A percentile compares a stretch with the other conserved stretches of the same genome.
Conservation (phyloP, 1,140 invertebrate species). For the Carcinoscorpius rotundicauda region DNA sequence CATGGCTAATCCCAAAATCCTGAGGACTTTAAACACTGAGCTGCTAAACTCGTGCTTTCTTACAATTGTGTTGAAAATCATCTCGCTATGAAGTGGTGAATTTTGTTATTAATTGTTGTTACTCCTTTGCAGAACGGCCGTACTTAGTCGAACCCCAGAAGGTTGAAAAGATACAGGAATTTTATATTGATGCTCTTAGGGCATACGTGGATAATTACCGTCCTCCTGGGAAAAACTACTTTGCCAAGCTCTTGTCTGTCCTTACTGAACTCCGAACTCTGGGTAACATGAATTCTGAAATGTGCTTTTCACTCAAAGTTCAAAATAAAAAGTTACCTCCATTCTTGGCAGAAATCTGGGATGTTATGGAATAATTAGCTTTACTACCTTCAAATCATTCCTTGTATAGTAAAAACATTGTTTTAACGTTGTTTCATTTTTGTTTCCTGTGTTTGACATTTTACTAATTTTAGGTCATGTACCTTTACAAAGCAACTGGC, state of each 20-base stretch:
- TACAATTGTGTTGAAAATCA: no score
- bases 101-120: no score
- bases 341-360: constrained; percentile 92
- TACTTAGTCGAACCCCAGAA: constrained; percentile 73
- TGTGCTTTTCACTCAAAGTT: constrained; percentile 88
- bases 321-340: constrained; percentile 88
- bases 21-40: no score
- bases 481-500: no score
- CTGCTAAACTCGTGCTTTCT: no score
- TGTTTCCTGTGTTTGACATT: constrained; percentile 1
- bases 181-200: constrained; percentile 77
- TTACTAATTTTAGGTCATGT: constrained; percentile 23
- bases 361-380: constrained; percentile 42
- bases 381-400: background rate
- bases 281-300: constrained; percentile 90
- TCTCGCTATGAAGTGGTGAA: no score
- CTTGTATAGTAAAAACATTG: background rate
- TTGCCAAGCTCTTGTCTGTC: constrained; percentile 82
- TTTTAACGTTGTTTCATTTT: background rate
- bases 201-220: constrained; percentile 69
- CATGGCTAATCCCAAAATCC: no score
- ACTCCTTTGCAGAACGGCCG: constrained; percentile 62
- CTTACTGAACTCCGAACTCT: constrained; percentile 87
- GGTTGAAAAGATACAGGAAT: constrained; percentile 91
- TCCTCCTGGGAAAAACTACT: constrained; percentile 52